Evolutionary conservation across 2,888 invertebrate genomes (phyloP).

Genomic region (Nomada goodeniana): DNA sequence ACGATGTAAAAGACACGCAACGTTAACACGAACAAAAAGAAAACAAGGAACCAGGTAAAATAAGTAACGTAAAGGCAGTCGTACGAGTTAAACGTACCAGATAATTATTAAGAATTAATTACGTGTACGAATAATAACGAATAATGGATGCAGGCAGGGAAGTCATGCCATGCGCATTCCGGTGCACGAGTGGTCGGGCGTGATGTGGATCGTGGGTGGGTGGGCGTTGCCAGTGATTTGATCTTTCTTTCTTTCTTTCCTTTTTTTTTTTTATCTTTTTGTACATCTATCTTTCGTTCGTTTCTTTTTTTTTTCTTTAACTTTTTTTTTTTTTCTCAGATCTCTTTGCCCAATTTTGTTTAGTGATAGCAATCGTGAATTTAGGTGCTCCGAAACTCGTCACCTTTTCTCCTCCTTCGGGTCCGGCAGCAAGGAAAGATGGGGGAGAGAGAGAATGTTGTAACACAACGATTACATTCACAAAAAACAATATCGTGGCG

Average conservation of each 20-base stretch:
- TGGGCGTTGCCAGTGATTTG: constrained; percentile 80
- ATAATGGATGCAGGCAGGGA: constrained; percentile 75
- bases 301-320: constrained; percentile 56
- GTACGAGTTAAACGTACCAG: constrained; percentile 66
- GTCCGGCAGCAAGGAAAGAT: constrained; percentile 84
- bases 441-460: constrained; percentile 83
- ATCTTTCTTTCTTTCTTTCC: constrained; percentile 68
- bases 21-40: constrained; percentile 67
- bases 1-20: constrained; percentile 74
- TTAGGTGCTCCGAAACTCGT: constrained; percentile 86
- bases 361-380: constrained; percentile 82
- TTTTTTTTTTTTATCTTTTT: constrained; percentile 55
- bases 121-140: constrained; percentile 68
- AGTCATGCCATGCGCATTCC: constrained; percentile 83
- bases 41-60: constrained; percentile 59
- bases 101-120: constrained; percentile 66
- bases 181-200: constrained; percentile 80
- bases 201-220: constrained; percentile 76
- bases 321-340: constrained; percentile 56
- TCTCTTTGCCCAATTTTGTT: constrained; percentile 61
- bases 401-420: constrained; percentile 88
- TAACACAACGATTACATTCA: constrained; percentile 85
- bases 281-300: constrained; percentile 56
- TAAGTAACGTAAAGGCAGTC: constrained; percentile 67
- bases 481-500: constrained; percentile 81